Evolutionary conservation across 1,140 invertebrate genomes (phyloP).

Genomic region (Tyrophagus putrescentiae): DNA sequence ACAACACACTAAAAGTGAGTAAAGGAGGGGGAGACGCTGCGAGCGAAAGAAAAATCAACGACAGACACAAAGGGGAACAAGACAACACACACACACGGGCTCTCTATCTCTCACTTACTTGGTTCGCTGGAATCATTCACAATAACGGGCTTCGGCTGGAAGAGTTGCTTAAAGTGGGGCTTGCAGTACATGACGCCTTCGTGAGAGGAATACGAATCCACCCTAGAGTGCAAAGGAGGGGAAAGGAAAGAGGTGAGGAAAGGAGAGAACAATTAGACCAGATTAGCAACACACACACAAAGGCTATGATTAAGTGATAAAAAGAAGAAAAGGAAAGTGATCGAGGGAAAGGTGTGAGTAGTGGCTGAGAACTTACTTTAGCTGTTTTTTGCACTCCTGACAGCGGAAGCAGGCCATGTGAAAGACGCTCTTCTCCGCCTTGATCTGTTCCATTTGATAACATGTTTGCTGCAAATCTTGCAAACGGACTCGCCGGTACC

Average conservation of each 20-base stretch:
- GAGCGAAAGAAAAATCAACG: neutral
- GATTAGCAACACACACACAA: neutral
- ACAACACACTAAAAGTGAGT: neutral
- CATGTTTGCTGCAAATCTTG: conserved; percentile 63
- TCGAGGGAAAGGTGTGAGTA: too few relatives aligned
- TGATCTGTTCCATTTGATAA: conserved; percentile 89
- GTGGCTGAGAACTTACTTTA: conserved; percentile 57
- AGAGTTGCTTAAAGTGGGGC: conserved; percentile 77
- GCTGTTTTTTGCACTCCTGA: conserved; percentile 66
- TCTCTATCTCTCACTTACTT: too few relatives aligned
- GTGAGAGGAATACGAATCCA: conserved; percentile 76
- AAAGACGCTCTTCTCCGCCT: conserved; percentile 66
- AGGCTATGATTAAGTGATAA: too few relatives aligned
- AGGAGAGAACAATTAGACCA: neutral
- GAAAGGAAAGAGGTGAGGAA: conserved; percentile 5
- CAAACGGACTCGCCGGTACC: conserved; percentile 38
- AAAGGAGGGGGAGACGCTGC: neutral
- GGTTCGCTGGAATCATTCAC: too few relatives aligned
- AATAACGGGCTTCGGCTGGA: conserved; percentile 68
- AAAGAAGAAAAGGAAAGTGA: neutral
- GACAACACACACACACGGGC: conserved; percentile 50
- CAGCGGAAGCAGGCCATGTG: conserved; percentile 85
- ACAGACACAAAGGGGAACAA: neutral
- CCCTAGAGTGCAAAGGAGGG: conserved; percentile 37
- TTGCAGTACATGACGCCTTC: conserved; percentile 76